Evolutionary conservation across 2,888 invertebrate species (phyloP).

Genomic region (Torymus auratus): DNA sequence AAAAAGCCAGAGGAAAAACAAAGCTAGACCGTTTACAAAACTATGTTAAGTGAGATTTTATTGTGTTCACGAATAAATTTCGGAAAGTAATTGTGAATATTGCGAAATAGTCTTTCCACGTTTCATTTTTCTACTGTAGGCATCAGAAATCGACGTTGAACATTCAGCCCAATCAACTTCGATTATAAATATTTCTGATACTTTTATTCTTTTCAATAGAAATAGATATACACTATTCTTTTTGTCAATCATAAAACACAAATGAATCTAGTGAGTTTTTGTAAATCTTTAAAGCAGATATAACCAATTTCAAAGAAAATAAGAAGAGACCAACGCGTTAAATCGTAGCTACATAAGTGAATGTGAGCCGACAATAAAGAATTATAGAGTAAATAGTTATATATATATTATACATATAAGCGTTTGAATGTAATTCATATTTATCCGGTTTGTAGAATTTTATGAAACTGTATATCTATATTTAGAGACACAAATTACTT

Average conservation of each 20-base stretch:
- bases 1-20: background rate
- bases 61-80: conserved; percentile 43
- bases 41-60: conserved; percentile 43
- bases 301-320: conserved; percentile 9
- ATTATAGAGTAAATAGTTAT: conserved; percentile 65
- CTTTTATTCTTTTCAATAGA: too few species aligned
- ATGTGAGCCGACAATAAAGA: conserved; percentile 76
- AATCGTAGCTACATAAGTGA: conserved; percentile 67
- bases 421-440: conserved; percentile 51
- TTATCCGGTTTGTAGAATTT: conserved; percentile 53
- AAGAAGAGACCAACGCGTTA: conserved; percentile 53
- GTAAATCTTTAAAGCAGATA: background rate
- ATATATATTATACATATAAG: conserved; percentile 51
- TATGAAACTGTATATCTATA: conserved; percentile 56
- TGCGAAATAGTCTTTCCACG: background rate
- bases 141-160: background rate
- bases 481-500: conserved; percentile 50
- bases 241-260: too few species aligned
- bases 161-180: conserved; percentile 10
- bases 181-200: background rate
- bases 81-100: conserved; percentile 6
- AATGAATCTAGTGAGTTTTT: too few species aligned
- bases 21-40: background rate
- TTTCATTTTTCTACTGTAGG: background rate
- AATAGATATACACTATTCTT: too few species aligned